Base-by-base conservation (phyloP, 64 coral and sea anemone genomes). In the Acropora yongei region DNA sequence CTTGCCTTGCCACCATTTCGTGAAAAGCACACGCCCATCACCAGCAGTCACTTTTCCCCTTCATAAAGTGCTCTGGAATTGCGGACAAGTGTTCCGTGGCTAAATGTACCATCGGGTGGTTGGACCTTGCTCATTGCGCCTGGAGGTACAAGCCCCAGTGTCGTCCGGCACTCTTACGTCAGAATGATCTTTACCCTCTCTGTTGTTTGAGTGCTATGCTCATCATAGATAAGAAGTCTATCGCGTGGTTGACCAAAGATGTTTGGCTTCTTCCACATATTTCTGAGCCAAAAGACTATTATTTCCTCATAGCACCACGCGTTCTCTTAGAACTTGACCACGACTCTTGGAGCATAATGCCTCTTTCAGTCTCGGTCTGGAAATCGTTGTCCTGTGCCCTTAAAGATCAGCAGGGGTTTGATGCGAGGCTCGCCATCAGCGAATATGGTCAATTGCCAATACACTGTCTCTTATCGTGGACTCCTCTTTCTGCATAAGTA, bases 171-270 rank as follows among this genome's bases (percentile, higher is more conserved):
- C 75, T 78, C 75, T 48, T 78, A 16, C 75, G 18, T 39, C 73
- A 75, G 73, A 75, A 75, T 44, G 73, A 42, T 75, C 73, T 75
- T 75, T 75, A 75, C 73, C 43, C 43, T 75, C 48, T 79, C 77
- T 79, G 77, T 79, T 79, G 49, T 79, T 79, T 50, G 77, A 79
- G 77, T 48, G 50, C 18, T 79, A 79, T 79, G 77, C 1, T 17
- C 77, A 79, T 79, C 77, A 50, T 79, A 79, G 77, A 79, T 40
- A 79, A 79, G 77, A 79, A 79, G 77, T 80, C 78, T 80, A 80
- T 80, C 49, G 78, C 16, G 76, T 78, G 76, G 76, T 78, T 78
- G 47, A 78, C 76, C 47, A 78, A 53, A 78, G 14, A 78, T 51
- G 73, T 75, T 75, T 75, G 73, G 73, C 73, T 75, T 75, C 73